These are phyloP conservation scores for Ganaspis sp. DNA, from an alignment of 1,140 invertebrate species.

Conservation along the genomic window DNA sequence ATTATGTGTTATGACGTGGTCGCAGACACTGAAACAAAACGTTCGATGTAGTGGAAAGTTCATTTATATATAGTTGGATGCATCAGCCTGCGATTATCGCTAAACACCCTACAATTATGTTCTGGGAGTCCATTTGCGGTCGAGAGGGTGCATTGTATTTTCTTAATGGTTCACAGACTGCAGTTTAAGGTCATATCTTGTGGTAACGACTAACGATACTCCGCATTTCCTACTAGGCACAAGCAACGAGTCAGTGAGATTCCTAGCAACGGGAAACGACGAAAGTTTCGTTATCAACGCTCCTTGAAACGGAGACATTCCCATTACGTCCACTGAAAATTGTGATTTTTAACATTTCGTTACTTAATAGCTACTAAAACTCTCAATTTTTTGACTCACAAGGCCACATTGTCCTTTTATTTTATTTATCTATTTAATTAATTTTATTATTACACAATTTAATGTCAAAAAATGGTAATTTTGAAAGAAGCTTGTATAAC, in stretches of 20 bases:
- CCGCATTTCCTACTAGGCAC: slow-evolving; percentile 40
- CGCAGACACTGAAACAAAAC: neutral
- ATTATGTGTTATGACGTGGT: neutral
- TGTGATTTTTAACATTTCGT: too few relatives aligned
- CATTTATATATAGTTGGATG: slow-evolving; percentile 40
- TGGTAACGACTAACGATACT: slow-evolving; percentile 48
- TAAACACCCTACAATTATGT: slow-evolving; percentile 41
- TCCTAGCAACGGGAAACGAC: slow-evolving; percentile 43
- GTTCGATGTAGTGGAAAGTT: slow-evolving; percentile 34
- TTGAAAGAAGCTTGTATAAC: too few relatives aligned
- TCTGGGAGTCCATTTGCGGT: slow-evolving; percentile 44
- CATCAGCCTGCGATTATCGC: slow-evolving; percentile 49
- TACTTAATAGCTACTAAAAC: too few relatives aligned
- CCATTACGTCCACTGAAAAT: neutral
- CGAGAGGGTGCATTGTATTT: slow-evolving; percentile 40
- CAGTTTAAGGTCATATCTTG: slow-evolving; percentile 44
- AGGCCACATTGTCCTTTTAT: too few relatives aligned
- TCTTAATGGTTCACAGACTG: slow-evolving; percentile 49
- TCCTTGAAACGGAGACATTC: slow-evolving; percentile 16
- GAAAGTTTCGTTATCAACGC: slow-evolving; percentile 50
- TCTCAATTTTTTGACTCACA: too few relatives aligned
- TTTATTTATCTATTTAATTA: too few relatives aligned
- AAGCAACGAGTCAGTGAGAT: neutral
- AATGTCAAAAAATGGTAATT: too few relatives aligned
- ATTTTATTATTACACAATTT: too few relatives aligned